Conservation (phyloP, 2,797 vertebrate genomes). For the Ctenopoma kingsleyae region DNA sequence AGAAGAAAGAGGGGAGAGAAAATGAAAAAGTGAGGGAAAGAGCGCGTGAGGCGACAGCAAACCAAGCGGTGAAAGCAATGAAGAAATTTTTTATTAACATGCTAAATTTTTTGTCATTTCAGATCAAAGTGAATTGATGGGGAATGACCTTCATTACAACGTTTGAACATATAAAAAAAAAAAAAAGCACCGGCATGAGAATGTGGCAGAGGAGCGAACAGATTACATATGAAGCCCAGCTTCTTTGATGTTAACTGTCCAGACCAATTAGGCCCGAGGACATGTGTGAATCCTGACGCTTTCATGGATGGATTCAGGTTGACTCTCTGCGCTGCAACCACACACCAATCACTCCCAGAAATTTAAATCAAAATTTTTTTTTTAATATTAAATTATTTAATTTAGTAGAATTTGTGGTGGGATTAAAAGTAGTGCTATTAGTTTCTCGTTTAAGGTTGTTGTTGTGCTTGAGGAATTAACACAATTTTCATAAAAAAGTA, state of each 20-base stretch:
- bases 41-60: constrained; percentile 26
- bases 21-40: constrained; percentile 31
- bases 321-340: constrained; percentile 60
- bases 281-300: constrained; percentile 69
- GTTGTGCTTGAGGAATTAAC: constrained; percentile 4
- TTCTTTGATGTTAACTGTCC: constrained; percentile 86
- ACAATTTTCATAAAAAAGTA: not conserved
- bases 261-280: constrained; percentile 81
- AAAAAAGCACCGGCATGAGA: constrained; percentile 59
- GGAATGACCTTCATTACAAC: constrained; percentile 83
- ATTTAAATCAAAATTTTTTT: constrained; percentile 62
- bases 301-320: constrained; percentile 77
- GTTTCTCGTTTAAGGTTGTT: not conserved
- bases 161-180: constrained; percentile 69
- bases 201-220: constrained; percentile 71
- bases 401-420: constrained; percentile 8
- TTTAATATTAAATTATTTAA: constrained; percentile 35
- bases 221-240: constrained; percentile 79
- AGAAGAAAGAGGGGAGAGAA: constrained; percentile 25
- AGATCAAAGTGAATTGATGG: constrained; percentile 81
- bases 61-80: constrained; percentile 37
- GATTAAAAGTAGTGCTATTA: constrained; percentile 15
- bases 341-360: constrained; percentile 50
- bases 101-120: constrained; percentile 76
- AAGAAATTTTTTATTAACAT: constrained; percentile 72